Percentiles rank a stretch among this genome's conserved stretches.
Conservation (phyloP, 1,140 invertebrate genomes). For the Drosophila eugracilis region DNA sequence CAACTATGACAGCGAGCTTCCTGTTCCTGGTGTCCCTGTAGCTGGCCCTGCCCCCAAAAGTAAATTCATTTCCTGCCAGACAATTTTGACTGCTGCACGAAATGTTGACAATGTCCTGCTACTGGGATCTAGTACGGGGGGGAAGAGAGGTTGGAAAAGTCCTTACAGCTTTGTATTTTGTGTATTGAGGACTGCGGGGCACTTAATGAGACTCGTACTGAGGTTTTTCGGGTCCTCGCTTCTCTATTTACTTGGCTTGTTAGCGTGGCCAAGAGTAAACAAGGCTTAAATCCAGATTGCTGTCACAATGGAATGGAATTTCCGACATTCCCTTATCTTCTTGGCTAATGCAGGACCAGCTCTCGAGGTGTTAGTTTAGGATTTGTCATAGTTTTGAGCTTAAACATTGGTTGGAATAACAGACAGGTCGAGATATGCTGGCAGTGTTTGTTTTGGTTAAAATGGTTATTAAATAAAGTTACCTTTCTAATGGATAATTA, state of each 20-base stretch:
- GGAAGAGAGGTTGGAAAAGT: constrained; percentile 3
- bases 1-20: constrained; percentile 82
- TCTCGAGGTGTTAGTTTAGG: constrained; percentile 10
- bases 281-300: constrained; percentile 19
- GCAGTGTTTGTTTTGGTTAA: too few species aligned
- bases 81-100: constrained; percentile 70
- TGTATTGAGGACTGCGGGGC: constrained; percentile 37
- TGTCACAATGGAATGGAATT: constrained; percentile 24
- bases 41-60: constrained; percentile 43
- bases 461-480: neutral
- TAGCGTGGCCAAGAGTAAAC: constrained; percentile 41
- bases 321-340: constrained; percentile 14
- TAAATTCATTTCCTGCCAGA: constrained; percentile 79
- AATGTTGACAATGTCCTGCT: constrained; percentile 71
- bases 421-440: neutral
- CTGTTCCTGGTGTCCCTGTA: constrained; percentile 53
- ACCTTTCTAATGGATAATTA: too few species aligned
- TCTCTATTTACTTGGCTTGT: constrained; percentile 70
- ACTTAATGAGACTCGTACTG: constrained; percentile 62
- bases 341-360: neutral
- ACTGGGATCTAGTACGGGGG: constrained; percentile 1
- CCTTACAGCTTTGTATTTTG: constrained; percentile 37
- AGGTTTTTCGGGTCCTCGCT: constrained; percentile 24
- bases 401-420: neutral
- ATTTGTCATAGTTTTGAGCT: constrained; percentile 3